Conservation (phyloP, 2,113 vertebrate genomes). For the Fulica atra region DNA sequence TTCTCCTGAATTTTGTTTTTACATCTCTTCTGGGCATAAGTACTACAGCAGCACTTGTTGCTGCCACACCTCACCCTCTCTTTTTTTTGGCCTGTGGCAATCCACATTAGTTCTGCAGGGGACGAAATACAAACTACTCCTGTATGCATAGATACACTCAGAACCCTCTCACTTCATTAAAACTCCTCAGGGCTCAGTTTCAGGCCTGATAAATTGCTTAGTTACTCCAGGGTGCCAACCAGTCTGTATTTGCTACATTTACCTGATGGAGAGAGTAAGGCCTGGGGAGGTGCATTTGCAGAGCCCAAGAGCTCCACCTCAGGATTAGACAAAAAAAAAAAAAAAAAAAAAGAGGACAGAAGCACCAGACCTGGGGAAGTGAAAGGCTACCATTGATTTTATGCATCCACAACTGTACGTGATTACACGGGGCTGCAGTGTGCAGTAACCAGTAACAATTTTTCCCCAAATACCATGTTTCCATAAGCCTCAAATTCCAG, state of each 20-base stretch:
- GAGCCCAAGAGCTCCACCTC: not conserved
- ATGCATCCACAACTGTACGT: not conserved
- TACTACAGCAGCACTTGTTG: not conserved
- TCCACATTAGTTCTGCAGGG: not conserved
- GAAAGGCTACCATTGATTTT: not conserved
- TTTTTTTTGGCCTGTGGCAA: not conserved
- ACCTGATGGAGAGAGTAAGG: not conserved
- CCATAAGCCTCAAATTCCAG: not conserved
- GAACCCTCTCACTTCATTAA: not conserved
- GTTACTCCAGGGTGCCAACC: not conserved
- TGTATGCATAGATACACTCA: not conserved
- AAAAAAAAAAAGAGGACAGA: not conserved
- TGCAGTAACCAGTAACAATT: not conserved
- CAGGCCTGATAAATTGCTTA: not conserved
- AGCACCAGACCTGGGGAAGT: not conserved
- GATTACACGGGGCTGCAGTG: not conserved
- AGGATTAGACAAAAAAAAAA: not conserved
- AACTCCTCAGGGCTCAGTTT: not conserved
- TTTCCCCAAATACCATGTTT: not conserved
- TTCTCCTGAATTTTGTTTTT: not conserved
- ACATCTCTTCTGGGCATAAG: not conserved
- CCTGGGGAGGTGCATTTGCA: accelerated
- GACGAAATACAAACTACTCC: not conserved
- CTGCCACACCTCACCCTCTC: accelerated
- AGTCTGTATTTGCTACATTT: not conserved